Base-by-base conservation (phyloP, 1,140 invertebrate genomes). In the Drosophila asahinai region DNA sequence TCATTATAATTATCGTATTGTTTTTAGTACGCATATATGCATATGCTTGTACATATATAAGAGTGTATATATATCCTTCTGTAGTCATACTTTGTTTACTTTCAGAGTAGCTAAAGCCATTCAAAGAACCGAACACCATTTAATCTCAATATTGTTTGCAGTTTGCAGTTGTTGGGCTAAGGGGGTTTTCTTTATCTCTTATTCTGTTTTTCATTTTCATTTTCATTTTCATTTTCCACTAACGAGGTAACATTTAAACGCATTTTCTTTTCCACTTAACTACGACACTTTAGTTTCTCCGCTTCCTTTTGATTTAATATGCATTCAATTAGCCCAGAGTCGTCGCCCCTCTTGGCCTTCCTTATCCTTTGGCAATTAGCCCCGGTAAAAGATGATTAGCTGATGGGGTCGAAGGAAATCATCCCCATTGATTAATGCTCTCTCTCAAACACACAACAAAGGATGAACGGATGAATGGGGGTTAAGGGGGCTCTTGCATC, bases 241-340 rank as follows among this genome's bases (percentile, higher is more conserved):
- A 92, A 92, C 91, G 90, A 92, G 90, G 90, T 92, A 92, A 92
- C 90, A 92, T 83, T 92, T 90, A 92, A 92, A 90, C 86, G 79
- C 72, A 60, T 82, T 91, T 84, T 83, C 22, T 83, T 91, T 84
- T 66, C 59, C 71, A 79, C 76, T 79, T 78, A 63, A 63, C 67
- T 89, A 66, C 42, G 67, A 73, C 55, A 79, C 51, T 80, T 80
- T 64, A 60, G 55, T 25, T 72, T 66, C 14, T 72, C 59, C 12
- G 38, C 40, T 45, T 59, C 75, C 25, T 73, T 73, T 77, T 77
- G 71, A 75, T 79, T 71, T 68, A 67, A 82, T 70, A 48, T 77
- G 61, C 60, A 48, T 70, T 82, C 61, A 45, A 67, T 68, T 81
- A 61, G 78, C 42, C 54, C 38, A 27, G 42, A 8, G 12, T 11